Evolutionary conservation across 2,888 invertebrate species (phyloP).

Genomic region (Blera fallax): DNA sequence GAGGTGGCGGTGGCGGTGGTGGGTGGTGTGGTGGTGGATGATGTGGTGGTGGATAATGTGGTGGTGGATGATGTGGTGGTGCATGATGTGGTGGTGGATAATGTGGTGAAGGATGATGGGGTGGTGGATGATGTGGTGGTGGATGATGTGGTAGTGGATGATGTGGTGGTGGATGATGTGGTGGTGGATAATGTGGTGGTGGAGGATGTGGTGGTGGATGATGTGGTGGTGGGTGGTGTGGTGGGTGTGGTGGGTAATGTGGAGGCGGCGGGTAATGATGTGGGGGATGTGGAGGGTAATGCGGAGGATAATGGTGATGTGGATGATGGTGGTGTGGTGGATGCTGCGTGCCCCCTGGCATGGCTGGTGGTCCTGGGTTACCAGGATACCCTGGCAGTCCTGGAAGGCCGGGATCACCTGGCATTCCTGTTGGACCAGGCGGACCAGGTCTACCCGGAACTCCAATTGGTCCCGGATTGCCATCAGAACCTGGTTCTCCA

Average conservation of each 20-base stretch:
- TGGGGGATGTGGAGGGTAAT: neutral
- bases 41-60: no score
- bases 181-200: neutral
- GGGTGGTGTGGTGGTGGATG: neutral
- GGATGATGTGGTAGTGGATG: neutral
- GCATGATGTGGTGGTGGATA: no score
- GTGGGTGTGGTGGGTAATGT: neutral
- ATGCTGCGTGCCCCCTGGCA: neutral
- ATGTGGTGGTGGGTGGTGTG: neutral
- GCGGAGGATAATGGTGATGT: neutral
- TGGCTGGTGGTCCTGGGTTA: neutral
- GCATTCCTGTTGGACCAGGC: slow-evolving; percentile 16
- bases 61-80: no score
- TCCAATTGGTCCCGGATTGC: slow-evolving; percentile 5
- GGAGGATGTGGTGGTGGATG: neutral
- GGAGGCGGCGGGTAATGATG: neutral
- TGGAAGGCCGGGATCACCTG: slow-evolving; percentile 2
- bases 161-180: neutral
- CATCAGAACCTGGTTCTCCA: neutral
- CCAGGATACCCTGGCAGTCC: slow-evolving; percentile 19
- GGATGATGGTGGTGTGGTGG: no score
- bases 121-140: no score
- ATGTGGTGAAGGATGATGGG: no score
- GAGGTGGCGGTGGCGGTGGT: neutral
- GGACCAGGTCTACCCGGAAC: slow-evolving; percentile 26